Conservation (phyloP, 2,113 vertebrate genomes). For the Dipodomys stephensi region DNA sequence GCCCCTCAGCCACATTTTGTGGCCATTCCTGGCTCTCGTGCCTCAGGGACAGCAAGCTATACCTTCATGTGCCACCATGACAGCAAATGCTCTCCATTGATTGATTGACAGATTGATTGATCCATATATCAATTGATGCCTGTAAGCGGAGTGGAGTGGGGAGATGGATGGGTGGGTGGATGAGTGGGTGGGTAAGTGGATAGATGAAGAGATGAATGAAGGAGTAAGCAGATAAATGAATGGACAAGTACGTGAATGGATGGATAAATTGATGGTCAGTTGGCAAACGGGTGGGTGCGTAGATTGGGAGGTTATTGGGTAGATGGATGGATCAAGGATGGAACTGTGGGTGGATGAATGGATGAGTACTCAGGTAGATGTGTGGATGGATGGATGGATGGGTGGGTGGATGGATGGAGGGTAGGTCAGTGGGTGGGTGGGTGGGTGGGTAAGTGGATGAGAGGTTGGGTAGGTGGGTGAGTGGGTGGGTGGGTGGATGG, state of each 20-base stretch:
- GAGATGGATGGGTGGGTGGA: rapidly evolving
- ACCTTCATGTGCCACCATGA: background rate
- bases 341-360: no score
- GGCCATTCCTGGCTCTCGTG: background rate
- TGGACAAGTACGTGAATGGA: background rate
- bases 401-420: no score
- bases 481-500: background rate
- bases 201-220: no score
- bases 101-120: background rate
- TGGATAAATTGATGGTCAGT: background rate
- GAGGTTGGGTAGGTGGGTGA: no score
- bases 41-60: rapidly evolving
- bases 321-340: no score
- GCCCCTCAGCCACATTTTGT: no score
- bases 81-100: background rate
- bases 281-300: background rate
- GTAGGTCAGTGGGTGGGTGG: no score
- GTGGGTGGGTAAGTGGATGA: no score
- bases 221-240: rapidly evolving
- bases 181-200: no score
- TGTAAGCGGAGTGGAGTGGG: rapidly evolving
- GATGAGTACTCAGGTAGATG: no score
- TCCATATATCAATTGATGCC: no score
- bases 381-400: no score
- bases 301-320: background rate